Evolutionary conservation across 64 coral and sea anemone species (phyloP).

Genomic region (Dendrophyllia cribrosa): DNA sequence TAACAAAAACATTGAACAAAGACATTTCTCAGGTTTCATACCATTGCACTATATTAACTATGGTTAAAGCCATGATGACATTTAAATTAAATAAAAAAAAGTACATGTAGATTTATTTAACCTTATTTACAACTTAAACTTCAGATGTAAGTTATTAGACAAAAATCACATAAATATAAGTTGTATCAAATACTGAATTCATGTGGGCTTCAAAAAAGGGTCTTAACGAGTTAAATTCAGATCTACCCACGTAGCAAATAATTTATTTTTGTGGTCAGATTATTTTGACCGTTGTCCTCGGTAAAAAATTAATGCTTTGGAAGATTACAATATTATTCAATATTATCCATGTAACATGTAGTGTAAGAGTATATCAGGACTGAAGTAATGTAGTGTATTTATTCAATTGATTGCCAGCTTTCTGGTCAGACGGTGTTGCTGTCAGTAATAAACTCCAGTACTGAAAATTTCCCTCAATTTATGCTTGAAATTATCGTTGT

Average conservation of each 20-base stretch:
- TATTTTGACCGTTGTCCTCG: background rate
- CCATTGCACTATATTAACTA: no score
- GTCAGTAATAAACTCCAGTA: no score
- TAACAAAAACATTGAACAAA: no score
- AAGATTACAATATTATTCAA: background rate
- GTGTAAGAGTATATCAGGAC: background rate
- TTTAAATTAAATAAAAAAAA: no score
- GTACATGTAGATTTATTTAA: background rate
- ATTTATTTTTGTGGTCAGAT: constrained; percentile 26
- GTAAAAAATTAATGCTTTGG: background rate
- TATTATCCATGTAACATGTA: background rate
- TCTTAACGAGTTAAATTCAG: background rate
- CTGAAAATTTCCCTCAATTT: no score
- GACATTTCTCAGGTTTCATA: no score
- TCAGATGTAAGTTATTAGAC: background rate
- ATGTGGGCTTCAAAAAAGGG: background rate
- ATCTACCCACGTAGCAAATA: constrained; percentile 3
- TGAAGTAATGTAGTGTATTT: background rate
- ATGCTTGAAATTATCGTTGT: no score
- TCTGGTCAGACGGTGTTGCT: background rate
- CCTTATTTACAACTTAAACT: background rate
- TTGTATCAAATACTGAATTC: constrained; percentile 13
- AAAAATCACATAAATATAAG: background rate
- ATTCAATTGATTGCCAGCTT: background rate
- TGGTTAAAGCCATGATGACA: no score